Evolutionary conservation across 2,797 vertebrate genomes (phyloP).

Genomic region (Pogoniulus pusillus): DNA sequence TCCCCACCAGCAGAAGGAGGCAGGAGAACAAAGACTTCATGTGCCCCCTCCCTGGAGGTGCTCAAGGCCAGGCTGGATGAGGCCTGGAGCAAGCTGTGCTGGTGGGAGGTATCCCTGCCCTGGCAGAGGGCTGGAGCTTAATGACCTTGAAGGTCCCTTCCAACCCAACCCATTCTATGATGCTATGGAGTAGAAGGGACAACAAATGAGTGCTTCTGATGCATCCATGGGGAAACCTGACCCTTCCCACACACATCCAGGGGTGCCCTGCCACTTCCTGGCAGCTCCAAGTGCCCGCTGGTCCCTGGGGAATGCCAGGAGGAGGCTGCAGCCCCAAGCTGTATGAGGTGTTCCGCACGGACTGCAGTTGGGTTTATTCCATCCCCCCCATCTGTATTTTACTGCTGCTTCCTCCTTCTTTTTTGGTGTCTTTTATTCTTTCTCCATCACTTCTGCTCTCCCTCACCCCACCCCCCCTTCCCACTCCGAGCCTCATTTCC

Average conservation of each 20-base stretch:
- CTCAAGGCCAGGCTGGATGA: too few species aligned
- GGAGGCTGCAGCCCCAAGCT: neutral
- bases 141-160: too few species aligned
- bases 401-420: neutral
- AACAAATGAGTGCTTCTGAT: neutral
- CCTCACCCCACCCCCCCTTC: neutral
- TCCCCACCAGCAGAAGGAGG: neutral
- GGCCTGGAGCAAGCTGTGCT: too few species aligned
- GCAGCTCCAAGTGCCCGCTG: neutral
- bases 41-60: too few species aligned
- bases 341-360: neutral
- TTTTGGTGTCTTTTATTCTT: neutral
- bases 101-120: too few species aligned
- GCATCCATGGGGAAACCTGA: neutral
- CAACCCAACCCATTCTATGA: too few species aligned
- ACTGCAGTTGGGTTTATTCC: neutral
- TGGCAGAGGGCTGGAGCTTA: too few species aligned
- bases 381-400: neutral
- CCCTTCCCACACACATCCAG: neutral
- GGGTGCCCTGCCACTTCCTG: neutral
- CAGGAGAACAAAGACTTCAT: neutral
- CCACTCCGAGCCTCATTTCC: neutral
- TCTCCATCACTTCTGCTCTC: neutral
- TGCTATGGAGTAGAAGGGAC: neutral
- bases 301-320: constrained; percentile 5